phyloP scores from a whole-genome alignment of 2,888 invertebrate genomes.

The Arctia plantaginis region DNA sequence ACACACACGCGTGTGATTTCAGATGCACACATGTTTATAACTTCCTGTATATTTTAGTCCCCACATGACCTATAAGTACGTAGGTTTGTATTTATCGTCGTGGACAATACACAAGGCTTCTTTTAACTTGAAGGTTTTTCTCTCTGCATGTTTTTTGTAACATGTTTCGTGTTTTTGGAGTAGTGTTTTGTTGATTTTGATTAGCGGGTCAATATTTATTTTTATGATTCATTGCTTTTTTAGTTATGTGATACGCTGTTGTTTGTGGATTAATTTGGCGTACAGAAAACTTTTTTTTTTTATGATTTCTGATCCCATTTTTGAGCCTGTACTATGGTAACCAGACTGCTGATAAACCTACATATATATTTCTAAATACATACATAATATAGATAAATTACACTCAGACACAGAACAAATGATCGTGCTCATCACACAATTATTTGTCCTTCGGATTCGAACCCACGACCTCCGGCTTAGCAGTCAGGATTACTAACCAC shows the following conservation, averaged over 20 bases:
- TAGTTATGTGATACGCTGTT: background rate
- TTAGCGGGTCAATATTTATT: background rate
- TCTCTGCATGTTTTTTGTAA: background rate
- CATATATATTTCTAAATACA: too few relatives aligned
- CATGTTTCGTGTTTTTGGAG: background rate
- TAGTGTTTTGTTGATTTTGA: background rate
- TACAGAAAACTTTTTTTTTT: too few relatives aligned
- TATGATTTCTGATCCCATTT: too few relatives aligned
- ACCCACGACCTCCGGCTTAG: too few relatives aligned
- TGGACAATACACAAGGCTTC: conserved; percentile 15
- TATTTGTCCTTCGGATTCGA: too few relatives aligned
- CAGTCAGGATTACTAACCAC: too few relatives aligned
- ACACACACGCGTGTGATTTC: conserved; percentile 29
- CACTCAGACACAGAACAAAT: too few relatives aligned
- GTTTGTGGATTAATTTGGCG: background rate
- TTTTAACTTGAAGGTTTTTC: conserved; percentile 9
- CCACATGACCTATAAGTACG: conserved; percentile 42
- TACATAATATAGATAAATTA: too few relatives aligned
- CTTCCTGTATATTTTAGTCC: conserved; percentile 72
- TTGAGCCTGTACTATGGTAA: too few relatives aligned
- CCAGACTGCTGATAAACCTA: too few relatives aligned
- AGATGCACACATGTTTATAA: conserved; percentile 41
- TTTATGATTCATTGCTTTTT: background rate
- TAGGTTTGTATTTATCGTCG: conserved; percentile 32
- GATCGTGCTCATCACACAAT: too few relatives aligned